phyloP scores from a whole-genome alignment of 1,140 invertebrate species.

The Saccostrea glomerata region DNA sequence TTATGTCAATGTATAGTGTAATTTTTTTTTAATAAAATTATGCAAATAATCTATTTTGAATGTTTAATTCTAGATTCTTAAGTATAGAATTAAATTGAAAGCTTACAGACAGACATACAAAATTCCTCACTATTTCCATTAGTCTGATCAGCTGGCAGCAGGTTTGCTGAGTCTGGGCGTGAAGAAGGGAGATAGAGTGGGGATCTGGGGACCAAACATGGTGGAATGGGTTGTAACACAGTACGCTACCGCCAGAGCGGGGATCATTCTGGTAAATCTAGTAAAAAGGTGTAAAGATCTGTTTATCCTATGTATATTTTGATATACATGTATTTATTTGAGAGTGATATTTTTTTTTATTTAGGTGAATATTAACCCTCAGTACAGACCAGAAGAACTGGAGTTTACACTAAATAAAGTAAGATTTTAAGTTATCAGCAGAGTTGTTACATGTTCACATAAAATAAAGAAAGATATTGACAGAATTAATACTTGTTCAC shows the following conservation, averaged over 20 bases:
- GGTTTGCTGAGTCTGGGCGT: constrained; percentile 89
- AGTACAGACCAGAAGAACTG: constrained; percentile 88
- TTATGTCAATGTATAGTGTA: too few relatives aligned
- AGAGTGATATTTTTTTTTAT: not conserved
- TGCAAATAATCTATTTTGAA: too few relatives aligned
- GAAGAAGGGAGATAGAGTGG: constrained; percentile 89
- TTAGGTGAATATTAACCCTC: constrained; percentile 92
- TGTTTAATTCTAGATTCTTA: too few relatives aligned
- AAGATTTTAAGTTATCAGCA: constrained; percentile 62
- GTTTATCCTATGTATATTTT: too few relatives aligned
- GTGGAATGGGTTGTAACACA: constrained; percentile 90
- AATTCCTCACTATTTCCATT: not conserved
- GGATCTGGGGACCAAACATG: constrained; percentile 93
- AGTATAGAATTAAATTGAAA: too few relatives aligned
- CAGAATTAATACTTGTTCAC: not conserved
- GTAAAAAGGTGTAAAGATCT: not conserved
- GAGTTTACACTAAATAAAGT: constrained; percentile 90
- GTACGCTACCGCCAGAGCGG: constrained; percentile 89
- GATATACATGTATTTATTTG: too few relatives aligned
- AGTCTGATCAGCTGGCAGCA: constrained; percentile 89
- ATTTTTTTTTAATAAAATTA: too few relatives aligned
- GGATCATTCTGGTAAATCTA: constrained; percentile 86
- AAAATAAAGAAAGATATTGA: not conserved
- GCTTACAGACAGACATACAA: too few relatives aligned
- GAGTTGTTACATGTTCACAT: not conserved